These are phyloP conservation scores for Drosophila ustulata DNA, from an alignment of 2,888 invertebrate species.

Conservation along the genomic window DNA sequence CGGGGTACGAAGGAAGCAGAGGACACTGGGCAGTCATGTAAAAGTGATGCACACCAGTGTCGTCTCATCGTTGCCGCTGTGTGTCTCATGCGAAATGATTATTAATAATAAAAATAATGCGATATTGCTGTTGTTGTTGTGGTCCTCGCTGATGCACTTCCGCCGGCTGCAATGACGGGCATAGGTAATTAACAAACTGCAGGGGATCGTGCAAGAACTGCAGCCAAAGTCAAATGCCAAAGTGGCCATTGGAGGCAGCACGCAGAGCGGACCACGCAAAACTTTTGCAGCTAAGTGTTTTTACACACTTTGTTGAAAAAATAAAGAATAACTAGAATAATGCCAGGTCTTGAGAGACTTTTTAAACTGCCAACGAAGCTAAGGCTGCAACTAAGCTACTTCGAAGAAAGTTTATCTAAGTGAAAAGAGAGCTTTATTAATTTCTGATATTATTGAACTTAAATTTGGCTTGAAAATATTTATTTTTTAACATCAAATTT, in stretches of 20 bases:
- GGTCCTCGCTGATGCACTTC: conserved; percentile 61
- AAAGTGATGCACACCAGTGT: conserved; percentile 40
- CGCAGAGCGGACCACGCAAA: conserved; percentile 25
- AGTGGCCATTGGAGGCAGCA: conserved; percentile 37
- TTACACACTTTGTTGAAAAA: conserved; percentile 16
- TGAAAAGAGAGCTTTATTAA: too few species aligned
- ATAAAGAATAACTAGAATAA: neutral
- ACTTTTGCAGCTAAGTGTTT: conserved; percentile 36
- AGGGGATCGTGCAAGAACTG: conserved; percentile 28
- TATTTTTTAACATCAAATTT: too few species aligned
- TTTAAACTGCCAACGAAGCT: neutral
- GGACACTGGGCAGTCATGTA: conserved; percentile 44
- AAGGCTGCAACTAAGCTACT: neutral
- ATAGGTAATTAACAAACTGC: conserved; percentile 72
- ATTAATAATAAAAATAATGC: conserved; percentile 75
- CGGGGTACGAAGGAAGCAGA: neutral
- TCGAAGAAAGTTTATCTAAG: neutral
- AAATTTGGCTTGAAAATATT: too few species aligned
- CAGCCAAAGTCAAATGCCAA: conserved; percentile 30
- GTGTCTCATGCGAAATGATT: conserved; percentile 66
- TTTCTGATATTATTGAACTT: too few species aligned
- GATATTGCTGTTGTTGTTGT: conserved; percentile 41
- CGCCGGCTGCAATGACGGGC: conserved; percentile 45
- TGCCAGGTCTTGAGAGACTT: neutral
- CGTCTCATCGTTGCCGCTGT: neutral